These are phyloP conservation scores for Clupea harengus DNA, from an alignment of 2,113 vertebrate genomes.

Conservation along the genomic window DNA sequence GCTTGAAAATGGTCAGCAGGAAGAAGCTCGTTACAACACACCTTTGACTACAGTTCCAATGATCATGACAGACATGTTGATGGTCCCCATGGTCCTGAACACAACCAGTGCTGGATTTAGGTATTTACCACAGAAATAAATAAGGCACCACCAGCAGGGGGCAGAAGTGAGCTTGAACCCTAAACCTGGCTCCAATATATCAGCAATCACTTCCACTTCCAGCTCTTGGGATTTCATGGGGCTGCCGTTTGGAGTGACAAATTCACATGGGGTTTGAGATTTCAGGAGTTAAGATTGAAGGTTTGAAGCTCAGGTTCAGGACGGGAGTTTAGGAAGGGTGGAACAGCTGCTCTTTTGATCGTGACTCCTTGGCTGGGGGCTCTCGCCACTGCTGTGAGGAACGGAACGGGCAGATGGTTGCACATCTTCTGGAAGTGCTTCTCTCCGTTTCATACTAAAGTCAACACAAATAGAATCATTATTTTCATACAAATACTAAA, in stretches of 20 bases:
- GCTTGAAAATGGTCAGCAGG: neutral
- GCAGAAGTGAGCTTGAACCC: neutral
- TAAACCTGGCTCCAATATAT: neutral
- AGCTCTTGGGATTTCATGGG: neutral
- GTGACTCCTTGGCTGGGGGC: neutral
- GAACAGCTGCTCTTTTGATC: slow-evolving; percentile 1
- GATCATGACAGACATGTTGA: neutral
- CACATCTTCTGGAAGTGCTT: neutral
- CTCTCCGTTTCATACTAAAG: neutral
- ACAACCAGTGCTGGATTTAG: too few species aligned
- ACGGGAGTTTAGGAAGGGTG: neutral
- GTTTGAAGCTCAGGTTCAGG: neutral
- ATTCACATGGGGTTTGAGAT: neutral
- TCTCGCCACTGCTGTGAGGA: neutral
- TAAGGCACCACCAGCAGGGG: neutral
- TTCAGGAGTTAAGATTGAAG: neutral
- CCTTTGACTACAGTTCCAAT: too few species aligned
- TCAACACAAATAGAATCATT: neutral
- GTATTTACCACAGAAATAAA: too few species aligned
- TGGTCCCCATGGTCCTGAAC: slow-evolving; percentile 20
- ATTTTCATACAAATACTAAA: neutral
- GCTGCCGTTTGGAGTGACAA: neutral
- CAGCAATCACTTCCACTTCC: neutral
- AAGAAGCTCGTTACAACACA: neutral
- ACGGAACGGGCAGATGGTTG: neutral